Evolutionary conservation across 1,140 invertebrate species (phyloP).

Genomic region (Belonocnema kinseyi): DNA sequence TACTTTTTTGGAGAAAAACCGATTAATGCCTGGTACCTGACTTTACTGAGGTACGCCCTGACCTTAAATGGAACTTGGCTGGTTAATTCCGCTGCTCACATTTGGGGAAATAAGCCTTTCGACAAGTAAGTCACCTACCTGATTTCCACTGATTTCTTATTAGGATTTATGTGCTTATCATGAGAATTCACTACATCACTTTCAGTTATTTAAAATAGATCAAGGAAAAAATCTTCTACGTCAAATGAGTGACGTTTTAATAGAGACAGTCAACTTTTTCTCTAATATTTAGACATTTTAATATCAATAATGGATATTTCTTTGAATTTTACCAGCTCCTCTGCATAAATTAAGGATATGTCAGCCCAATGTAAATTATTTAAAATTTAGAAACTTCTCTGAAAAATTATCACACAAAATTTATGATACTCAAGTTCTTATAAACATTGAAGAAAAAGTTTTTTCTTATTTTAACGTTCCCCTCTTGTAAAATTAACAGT

Average conservation of each 20-base stretch:
- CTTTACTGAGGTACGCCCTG: conserved; percentile 82
- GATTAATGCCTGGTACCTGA: conserved; percentile 76
- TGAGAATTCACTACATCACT: too few species aligned
- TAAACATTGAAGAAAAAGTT: too few species aligned
- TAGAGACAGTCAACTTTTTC: background rate
- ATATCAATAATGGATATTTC: background rate
- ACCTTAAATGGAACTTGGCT: conserved; percentile 89
- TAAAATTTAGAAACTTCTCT: too few species aligned
- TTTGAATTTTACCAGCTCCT: conserved; percentile 28
- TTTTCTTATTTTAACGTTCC: too few species aligned
- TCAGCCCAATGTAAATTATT: too few species aligned
- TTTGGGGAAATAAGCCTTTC: conserved; percentile 81
- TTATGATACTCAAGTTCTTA: too few species aligned
- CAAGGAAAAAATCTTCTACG: too few species aligned
- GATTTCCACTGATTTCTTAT: conserved; percentile 45
- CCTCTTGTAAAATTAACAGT: too few species aligned
- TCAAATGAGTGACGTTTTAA: background rate
- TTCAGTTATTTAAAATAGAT: too few species aligned
- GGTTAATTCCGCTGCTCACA: conserved; percentile 91
- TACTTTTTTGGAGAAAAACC: conserved; percentile 83
- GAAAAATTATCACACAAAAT: too few species aligned
- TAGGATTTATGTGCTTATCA: background rate
- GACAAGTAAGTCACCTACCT: conserved; percentile 77
- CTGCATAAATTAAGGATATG: background rate
- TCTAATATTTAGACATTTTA: background rate